Evolutionary conservation across 2,113 vertebrate genomes (phyloP).

Genomic region (Craseonycteris thonglongyai): DNA sequence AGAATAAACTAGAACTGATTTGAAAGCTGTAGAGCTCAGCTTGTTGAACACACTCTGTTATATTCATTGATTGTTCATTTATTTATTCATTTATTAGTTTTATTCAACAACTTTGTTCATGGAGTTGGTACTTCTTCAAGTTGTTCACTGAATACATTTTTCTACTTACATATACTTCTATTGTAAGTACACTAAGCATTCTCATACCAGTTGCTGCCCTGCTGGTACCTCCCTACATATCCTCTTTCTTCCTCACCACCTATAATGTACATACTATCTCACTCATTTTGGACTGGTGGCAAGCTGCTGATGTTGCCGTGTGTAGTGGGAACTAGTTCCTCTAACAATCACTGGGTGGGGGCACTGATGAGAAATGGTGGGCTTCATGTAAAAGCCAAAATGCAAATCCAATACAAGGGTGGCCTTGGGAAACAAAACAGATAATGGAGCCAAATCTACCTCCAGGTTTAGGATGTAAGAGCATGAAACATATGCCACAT

Average conservation of each 20-base stretch:
- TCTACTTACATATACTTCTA: background rate
- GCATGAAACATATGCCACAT: background rate
- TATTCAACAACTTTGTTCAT: background rate
- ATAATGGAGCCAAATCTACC: background rate
- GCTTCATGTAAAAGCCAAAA: background rate
- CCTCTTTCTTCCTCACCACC: background rate
- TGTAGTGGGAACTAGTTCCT: background rate
- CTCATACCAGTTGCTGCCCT: background rate
- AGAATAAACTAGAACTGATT: background rate
- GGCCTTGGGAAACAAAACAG: background rate
- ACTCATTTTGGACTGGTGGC: background rate
- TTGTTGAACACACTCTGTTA: background rate
- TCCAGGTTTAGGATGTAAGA: background rate
- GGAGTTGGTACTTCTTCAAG: background rate
- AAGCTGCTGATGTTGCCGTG: background rate
- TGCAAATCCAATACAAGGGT: background rate
- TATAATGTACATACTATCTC: background rate
- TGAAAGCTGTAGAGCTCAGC: background rate
- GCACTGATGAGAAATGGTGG: background rate
- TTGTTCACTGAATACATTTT: background rate
- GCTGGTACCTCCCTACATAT: background rate
- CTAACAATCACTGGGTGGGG: background rate
- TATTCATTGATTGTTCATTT: background rate
- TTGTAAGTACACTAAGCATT: background rate
- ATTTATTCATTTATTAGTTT: background rate